Base-by-base conservation (phyloP, 1,140 invertebrate species). In the Formica selysi region DNA sequence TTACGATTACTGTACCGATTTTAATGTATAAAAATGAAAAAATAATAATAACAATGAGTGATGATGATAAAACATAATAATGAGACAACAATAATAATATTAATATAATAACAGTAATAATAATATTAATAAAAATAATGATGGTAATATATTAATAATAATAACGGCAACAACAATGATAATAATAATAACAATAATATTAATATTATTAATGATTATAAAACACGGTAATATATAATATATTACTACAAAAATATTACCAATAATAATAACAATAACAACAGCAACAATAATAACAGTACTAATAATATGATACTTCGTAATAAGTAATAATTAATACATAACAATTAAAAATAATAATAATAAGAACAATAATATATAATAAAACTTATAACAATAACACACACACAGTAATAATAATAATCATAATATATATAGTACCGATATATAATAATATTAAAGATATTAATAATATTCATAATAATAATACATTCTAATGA, bases 1-100 rank as follows among this genome's bases (percentile, higher is more conserved):
- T 88, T 88, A 89, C 76, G 87, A 86, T 54, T 78, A 89, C 78
- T 54, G 64, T 80, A 86, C 62, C 48, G 84, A 89, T 78, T 76
- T 87, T 88, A 89, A 76, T 87, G 70, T 85, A 80, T 89, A 89
- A 85, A 80, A 86, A 36, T 26, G 26, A 65, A 74, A 41, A 38
- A 51, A 62, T 81, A 80, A 70, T 80, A 70, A 68, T 61, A 68
- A 76, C 38, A 32, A 88, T 68, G 61, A 22, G 70, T 76, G 57
- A 79, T 65, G 19, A 57, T 51, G 29, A 70, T 81, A 36, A 76
- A 65, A 48, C 79, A 73, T 67, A 38, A 79, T 80, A 48, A 44
- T 44, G 26, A 68, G 26, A 68, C 64, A 54, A 76, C 59, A 70
- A 88, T 76, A 64, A 62, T 81, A 76, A 70, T 76, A 67, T 51